These are phyloP conservation scores for Eulemur rufifrons DNA, from an alignment of 2,113 vertebrate species.

Conservation along the genomic window DNA sequence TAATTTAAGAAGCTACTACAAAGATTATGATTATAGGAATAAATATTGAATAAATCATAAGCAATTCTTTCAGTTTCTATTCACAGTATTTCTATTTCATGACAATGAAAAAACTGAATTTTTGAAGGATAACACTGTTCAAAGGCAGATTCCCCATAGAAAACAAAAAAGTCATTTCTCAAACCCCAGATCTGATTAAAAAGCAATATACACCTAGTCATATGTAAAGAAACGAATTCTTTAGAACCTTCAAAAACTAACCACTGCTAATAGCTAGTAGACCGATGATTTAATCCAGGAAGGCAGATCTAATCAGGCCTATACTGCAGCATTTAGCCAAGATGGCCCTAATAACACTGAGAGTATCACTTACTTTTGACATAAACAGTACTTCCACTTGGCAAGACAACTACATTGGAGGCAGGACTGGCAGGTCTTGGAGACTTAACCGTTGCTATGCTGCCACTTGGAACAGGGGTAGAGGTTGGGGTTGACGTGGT, in stretches of 20 bases:
- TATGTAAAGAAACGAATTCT: conserved; percentile 56
- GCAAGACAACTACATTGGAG: conserved; percentile 97
- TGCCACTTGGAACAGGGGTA: conserved; percentile 90
- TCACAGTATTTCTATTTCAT: conserved; percentile 18
- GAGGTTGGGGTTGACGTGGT: conserved; percentile 95
- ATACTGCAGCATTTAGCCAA: conserved; percentile 50
- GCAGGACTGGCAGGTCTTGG: conserved; percentile 97
- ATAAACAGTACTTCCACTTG: conserved; percentile 97
- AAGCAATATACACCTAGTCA: conserved; percentile 56
- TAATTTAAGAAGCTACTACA: conserved; percentile 28
- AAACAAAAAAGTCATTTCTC: conserved; percentile 54
- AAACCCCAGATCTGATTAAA: conserved; percentile 41
- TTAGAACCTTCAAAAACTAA: conserved; percentile 53
- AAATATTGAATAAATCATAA: conserved; percentile 36
- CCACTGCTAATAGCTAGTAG: conserved; percentile 52
- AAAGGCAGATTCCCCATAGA: conserved; percentile 52
- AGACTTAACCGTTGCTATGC: conserved; percentile 92
- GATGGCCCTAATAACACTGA: conserved; percentile 64
- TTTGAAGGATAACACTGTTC: background rate
- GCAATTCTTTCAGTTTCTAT: conserved; percentile 44
- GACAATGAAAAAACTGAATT: conserved; percentile 51
- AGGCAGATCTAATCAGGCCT: conserved; percentile 49
- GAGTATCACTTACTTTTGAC: conserved; percentile 94
- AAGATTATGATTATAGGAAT: conserved; percentile 1
- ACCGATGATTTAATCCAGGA: conserved; percentile 44